Base-by-base conservation (phyloP, 2,797 vertebrate species). In the Mionectes olivaceus region DNA sequence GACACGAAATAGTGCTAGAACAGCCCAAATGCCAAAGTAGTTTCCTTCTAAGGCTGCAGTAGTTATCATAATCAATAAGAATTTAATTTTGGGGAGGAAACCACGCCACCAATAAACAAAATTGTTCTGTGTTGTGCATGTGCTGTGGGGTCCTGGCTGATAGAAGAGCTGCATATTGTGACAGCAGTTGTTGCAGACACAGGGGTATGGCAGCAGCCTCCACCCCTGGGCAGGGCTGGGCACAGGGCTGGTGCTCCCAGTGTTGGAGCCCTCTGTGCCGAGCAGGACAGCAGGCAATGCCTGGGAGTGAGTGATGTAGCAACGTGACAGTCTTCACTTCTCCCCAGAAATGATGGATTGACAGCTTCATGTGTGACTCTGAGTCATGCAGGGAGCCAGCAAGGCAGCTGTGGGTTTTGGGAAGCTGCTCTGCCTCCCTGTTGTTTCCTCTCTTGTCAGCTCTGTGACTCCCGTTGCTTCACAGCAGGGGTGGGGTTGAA, bases 161-260 rank as follows among this genome's bases (percentile, higher is more conserved):
- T 41, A 80, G 71, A 30, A 33, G 71, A 55, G 44, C 68, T 37
- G 43, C 19, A 4, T 4, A 19, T 2, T 46, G 47, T 25, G 23
- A 6, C 2, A 37, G 37, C 60, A 77, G 64, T 24, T n/a, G 64
- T 24, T n/a, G 49, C 2, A 11, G 52, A 19, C 47, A 14, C 23
- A 46, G 2, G 11, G 37, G 17, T 46, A 25, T 0, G 21, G 13
- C 32, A 57, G 53, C 39, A 15, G 2, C 7, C 27, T 10, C n/a
- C 6, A 1, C 2, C 0, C 5, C 3, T 1, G 60, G 68, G n/a
- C 64, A 65, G 52, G 47, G 50, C 74, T 41, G 64, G 39, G 37
- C 32, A 23, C 50, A 5, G 0, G 0, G 7, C 27, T 0, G 0
- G 0, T 0, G 1, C 12, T 68, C 69, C 49, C 0, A 0, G 0